These are phyloP conservation scores for Piliocolobus tephrosceles DNA, from an alignment of 2,113 vertebrate genomes.

Conservation along the genomic window DNA sequence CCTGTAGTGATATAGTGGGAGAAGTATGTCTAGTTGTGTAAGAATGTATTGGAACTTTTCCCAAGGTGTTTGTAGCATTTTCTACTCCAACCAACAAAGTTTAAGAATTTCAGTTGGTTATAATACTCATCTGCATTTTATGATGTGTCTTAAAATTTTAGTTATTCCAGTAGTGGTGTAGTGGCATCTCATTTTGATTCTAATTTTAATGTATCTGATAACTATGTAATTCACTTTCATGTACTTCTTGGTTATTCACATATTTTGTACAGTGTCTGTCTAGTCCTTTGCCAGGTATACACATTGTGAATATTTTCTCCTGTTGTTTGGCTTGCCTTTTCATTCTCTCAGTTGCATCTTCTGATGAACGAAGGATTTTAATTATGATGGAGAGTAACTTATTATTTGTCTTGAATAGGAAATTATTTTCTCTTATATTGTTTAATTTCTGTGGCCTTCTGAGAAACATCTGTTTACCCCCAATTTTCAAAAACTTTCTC, in stretches of 20 bases:
- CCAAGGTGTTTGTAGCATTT: background rate
- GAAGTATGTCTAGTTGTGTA: background rate
- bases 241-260: background rate
- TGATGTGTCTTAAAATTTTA: slow-evolving; percentile 6
- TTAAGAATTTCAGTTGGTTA: background rate
- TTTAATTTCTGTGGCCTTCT: background rate
- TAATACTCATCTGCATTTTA: background rate
- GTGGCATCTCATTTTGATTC: background rate
- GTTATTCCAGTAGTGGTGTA: background rate
- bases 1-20: background rate
- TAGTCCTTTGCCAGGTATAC: background rate
- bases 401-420: background rate
- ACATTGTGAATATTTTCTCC: background rate
- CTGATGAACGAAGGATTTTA: background rate
- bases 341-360: background rate
- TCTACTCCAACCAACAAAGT: background rate
- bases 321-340: background rate
- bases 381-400: background rate
- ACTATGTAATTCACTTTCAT: background rate
- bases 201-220: background rate
- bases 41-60: background rate
- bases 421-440: background rate
- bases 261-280: background rate
- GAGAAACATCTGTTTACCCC: background rate
- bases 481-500: background rate